Base-by-base conservation (phyloP, 2,888 invertebrate species). In the Hypolimnas misippus region DNA sequence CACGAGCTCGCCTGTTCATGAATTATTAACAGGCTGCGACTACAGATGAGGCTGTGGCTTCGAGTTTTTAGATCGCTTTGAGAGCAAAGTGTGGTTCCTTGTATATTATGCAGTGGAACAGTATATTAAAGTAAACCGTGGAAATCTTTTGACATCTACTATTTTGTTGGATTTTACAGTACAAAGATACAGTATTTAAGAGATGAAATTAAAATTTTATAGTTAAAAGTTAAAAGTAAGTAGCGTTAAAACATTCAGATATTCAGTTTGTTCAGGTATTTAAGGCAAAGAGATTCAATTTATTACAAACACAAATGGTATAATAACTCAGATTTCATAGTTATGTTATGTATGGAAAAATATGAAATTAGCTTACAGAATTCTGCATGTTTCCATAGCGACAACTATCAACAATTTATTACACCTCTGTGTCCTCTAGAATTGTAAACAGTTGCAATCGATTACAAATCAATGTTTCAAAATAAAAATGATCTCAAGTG, bases 21-120 rank as follows among this genome's bases (percentile, higher is more conserved):
- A 60, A 60, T 60, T 60, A 60, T 60, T 60, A 60, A 60, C 33
- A 46, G 46, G 46, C 46, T 46, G 59, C 59, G 53, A 60, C 59
- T 60, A 60, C 53, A 60, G 53, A 54, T 54, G 59, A 54, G 59
- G 42, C 53, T 58, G 54, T 17, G 53, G 59, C 38, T 60, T 54
- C 46, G 29, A 40, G 54, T 60, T 60, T 60, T 54, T 60, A 60
- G 59, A 60, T 54, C 25, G 53, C 59, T 60, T 60, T 60, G 59
- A 60, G 53, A 59, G 59, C 53, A 46, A 44, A 60, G 59, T 42
- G 46, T 46, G 46, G 53, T 60, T 35, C 46, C 35, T 46, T 49
- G 33, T 60, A 54, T 54, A 53, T 60, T 60, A 60, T 60, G 59
- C 46, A 46, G 52, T 53, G 53, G 35, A 59, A 38, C 17, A 33